Conservation (phyloP, 2,888 invertebrate genomes). For the Melanostoma mellinum region DNA sequence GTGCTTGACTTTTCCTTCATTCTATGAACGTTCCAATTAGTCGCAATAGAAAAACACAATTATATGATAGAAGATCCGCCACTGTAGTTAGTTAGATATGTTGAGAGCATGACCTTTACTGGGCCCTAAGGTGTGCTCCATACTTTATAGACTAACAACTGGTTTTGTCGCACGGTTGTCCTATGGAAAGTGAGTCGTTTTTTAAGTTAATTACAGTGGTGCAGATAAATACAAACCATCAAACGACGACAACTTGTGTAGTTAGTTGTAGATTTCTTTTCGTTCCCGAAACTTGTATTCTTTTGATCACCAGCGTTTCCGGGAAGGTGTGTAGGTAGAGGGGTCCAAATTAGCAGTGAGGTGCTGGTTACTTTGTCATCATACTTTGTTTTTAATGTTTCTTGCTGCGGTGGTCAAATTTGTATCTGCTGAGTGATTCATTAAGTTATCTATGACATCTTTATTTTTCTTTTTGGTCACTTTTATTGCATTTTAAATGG, state of each 20-base stretch:
- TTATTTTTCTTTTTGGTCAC: constrained; percentile 1
- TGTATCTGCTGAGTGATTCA: constrained; percentile 49
- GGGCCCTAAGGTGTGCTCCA: too few species aligned
- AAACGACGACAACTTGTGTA: too few species aligned
- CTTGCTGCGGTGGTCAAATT: constrained; percentile 47
- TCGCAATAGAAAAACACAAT: constrained; percentile 19
- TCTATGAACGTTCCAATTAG: constrained; percentile 26
- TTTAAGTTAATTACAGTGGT: too few species aligned
- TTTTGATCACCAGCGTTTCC: too few species aligned
- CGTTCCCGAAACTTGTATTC: too few species aligned
- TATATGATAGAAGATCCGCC: constrained; percentile 9
- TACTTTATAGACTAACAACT: too few species aligned
- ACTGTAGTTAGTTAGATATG: background rate
- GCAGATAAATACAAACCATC: too few species aligned
- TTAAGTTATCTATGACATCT: constrained; percentile 33
- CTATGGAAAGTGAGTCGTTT: too few species aligned
- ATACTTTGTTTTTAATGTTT: constrained; percentile 5
- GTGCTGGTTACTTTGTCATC: background rate
- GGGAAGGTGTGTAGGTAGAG: too few species aligned
- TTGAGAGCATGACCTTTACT: too few species aligned
- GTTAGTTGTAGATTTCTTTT: too few species aligned
- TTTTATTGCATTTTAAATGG: constrained; percentile 58
- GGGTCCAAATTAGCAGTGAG: background rate
- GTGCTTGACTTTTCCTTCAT: constrained; percentile 20
- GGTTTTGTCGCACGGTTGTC: too few species aligned